A percentile compares a stretch with the other conserved stretches of the same genome.
Conservation (phyloP, 2,888 invertebrate species). For the Meganola albula region DNA sequence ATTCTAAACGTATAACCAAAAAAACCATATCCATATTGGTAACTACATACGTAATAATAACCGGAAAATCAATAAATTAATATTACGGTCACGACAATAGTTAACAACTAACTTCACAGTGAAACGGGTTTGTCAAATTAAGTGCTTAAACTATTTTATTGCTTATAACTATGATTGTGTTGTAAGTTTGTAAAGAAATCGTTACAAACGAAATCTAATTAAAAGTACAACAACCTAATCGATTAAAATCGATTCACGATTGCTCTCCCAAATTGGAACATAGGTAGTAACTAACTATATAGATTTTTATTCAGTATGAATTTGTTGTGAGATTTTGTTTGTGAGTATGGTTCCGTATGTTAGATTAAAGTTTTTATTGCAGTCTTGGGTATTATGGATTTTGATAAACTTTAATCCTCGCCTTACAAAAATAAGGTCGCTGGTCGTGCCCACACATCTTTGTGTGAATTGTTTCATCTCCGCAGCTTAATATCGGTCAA, state of each 20-base stretch:
- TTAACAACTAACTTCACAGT: slow-evolving; percentile 9
- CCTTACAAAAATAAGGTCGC: too few species aligned
- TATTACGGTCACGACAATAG: slow-evolving; percentile 7
- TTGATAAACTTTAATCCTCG: too few species aligned
- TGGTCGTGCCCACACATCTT: too few species aligned
- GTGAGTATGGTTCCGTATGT: slow-evolving; percentile 27
- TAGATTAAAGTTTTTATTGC: slow-evolving; percentile 23
- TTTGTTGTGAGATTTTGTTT: slow-evolving; percentile 5
- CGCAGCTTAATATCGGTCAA: too few species aligned
- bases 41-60: too few species aligned
- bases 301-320: slow-evolving; percentile 31
- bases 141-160: slow-evolving; percentile 11
- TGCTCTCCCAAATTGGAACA: slow-evolving; percentile 50
- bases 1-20: too few species aligned
- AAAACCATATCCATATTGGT: too few species aligned
- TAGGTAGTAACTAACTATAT: slow-evolving; percentile 35
- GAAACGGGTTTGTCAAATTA: slow-evolving; percentile 27
- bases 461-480: too few species aligned
- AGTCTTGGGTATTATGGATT: too few species aligned
- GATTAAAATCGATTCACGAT: slow-evolving; percentile 37
- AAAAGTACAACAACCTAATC: slow-evolving; percentile 43
- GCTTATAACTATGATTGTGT: slow-evolving; percentile 8
- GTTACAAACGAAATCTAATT: slow-evolving; percentile 44
- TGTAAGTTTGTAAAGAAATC: slow-evolving; percentile 34
- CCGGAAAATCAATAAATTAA: slow-evolving; percentile 12